phyloP scores from a whole-genome alignment of 2,888 invertebrate genomes.

The Cephus runcator region DNA sequence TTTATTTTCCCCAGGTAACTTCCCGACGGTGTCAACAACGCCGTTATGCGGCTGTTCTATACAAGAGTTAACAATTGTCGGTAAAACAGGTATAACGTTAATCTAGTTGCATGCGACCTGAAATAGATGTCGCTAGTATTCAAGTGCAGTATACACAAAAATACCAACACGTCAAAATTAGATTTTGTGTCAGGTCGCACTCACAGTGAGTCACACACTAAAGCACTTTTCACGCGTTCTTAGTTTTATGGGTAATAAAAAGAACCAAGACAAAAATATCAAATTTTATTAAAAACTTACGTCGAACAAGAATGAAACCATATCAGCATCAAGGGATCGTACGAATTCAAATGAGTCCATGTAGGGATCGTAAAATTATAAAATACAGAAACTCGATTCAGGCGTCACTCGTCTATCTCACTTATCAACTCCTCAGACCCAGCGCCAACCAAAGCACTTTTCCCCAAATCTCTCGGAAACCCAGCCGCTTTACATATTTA shows the following conservation, averaged over 20 bases:
- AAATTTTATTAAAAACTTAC: neutral
- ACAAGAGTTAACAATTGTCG: neutral
- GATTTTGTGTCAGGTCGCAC: neutral
- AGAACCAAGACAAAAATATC: neutral
- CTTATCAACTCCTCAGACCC: slow-evolving; percentile 22
- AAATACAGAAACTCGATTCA: neutral
- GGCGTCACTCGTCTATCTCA: slow-evolving; percentile 24
- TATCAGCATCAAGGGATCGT: neutral
- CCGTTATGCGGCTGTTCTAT: neutral
- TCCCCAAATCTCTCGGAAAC: slow-evolving; percentile 14
- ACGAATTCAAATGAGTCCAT: neutral
- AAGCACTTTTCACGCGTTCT: neutral
- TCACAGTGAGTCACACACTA: neutral
- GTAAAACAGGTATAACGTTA: neutral
- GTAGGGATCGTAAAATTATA: neutral
- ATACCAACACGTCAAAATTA: neutral
- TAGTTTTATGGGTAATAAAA: neutral
- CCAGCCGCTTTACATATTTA: slow-evolving; percentile 23
- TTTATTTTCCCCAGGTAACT: too few species aligned
- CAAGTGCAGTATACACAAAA: neutral
- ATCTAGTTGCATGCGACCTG: neutral
- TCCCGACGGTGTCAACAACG: too few species aligned
- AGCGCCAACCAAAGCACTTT: slow-evolving; percentile 9
- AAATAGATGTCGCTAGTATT: neutral
- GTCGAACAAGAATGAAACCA: neutral